These are phyloP conservation scores for Cheiracanthium punctorium DNA, from an alignment of 2,888 invertebrate species.

Conservation along the genomic window DNA sequence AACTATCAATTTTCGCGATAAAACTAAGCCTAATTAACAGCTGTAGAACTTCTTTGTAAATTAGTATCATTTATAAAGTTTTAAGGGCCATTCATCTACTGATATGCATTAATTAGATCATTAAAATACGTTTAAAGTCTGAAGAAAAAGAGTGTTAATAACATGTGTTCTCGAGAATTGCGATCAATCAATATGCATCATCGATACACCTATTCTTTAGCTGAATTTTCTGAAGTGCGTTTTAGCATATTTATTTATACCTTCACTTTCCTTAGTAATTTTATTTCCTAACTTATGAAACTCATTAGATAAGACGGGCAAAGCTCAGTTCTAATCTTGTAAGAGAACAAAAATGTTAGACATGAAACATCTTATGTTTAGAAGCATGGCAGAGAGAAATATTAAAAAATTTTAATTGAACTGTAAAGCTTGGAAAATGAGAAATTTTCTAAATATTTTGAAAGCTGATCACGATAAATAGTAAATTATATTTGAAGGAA, in stretches of 20 bases:
- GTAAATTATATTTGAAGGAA: no score
- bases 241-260: background rate
- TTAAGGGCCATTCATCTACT: background rate
- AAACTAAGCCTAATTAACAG: background rate
- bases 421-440: no score
- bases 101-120: background rate
- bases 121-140: conserved; percentile 10
- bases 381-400: no score
- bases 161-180: background rate
- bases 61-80: conserved; percentile 8
- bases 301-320: no score
- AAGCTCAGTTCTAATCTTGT: no score
- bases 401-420: no score
- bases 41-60: conserved; percentile 1
- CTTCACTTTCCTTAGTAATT: no score
- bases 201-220: background rate
- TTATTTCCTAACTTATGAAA: no score
- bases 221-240: background rate
- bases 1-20: background rate
- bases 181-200: conserved; percentile 1
- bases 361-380: no score
- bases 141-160: background rate
- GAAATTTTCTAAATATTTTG: no score
- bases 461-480: no score
- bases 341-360: no score